Conservation (phyloP, 2,888 invertebrate genomes). For the Pollenia labialis region DNA sequence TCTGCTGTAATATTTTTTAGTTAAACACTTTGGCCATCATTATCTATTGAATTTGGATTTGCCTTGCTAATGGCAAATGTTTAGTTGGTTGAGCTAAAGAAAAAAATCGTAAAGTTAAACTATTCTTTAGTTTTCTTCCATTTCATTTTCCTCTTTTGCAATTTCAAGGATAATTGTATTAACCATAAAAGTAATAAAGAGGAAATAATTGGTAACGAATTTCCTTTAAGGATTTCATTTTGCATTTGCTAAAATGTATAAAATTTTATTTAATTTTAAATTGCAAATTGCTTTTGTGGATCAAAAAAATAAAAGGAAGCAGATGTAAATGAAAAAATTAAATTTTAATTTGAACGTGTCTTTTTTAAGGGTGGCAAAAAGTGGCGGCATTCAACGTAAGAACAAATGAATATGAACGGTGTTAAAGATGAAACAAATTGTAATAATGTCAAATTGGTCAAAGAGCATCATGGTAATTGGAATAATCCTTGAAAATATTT, state of each 20-base stretch:
- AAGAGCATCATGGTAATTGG: conserved; percentile 57
- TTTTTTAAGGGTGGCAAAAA: conserved; percentile 39
- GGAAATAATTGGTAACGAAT: conserved; percentile 71
- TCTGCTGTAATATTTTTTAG: conserved; percentile 33
- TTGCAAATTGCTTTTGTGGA: conserved; percentile 52
- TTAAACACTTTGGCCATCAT: conserved; percentile 52
- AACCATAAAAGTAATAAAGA: conserved; percentile 72
- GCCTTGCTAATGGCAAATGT: conserved; percentile 1
- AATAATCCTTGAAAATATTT: conserved; percentile 44
- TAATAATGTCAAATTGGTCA: conserved; percentile 60
- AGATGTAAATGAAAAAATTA: conserved; percentile 62
- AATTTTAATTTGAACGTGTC: conserved; percentile 51
- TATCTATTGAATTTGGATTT: conserved; percentile 41
- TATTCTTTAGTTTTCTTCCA: background rate
- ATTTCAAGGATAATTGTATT: conserved; percentile 72
- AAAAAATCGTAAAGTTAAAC: no score
- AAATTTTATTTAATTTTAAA: conserved; percentile 64
- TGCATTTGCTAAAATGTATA: conserved; percentile 39
- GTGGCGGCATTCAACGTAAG: background rate
- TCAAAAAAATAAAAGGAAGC: conserved; percentile 41
- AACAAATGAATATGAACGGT: background rate
- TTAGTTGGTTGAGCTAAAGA: no score
- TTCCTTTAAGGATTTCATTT: conserved; percentile 61
- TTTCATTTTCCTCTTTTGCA: conserved; percentile 9
- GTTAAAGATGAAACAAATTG: conserved; percentile 14